Percentiles rank a stretch among this genome's conserved stretches.
Evolutionary conservation across 2,888 invertebrate species (phyloP).

Genomic region (Leucania comma): DNA sequence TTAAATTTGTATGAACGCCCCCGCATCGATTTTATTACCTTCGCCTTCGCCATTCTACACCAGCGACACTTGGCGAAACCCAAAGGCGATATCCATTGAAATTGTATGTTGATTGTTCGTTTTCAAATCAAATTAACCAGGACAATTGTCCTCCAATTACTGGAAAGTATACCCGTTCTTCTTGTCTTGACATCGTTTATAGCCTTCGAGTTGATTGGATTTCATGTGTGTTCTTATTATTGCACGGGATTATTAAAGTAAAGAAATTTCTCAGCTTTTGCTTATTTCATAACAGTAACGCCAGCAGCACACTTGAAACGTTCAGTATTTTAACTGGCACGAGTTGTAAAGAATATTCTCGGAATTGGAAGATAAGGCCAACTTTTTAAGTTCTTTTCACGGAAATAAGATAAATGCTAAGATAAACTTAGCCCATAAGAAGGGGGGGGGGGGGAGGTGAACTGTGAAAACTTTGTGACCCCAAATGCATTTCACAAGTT

Average conservation of each 20-base stretch:
- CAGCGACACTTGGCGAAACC: constrained; percentile 58
- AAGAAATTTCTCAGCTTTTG: constrained; percentile 14
- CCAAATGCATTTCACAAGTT: constrained; percentile 60
- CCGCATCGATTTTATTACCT: constrained; percentile 79
- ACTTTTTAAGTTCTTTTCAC: constrained; percentile 81
- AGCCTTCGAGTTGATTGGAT: constrained; percentile 21
- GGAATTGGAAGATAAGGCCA: constrained; percentile 80
- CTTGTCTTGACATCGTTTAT: constrained; percentile 21
- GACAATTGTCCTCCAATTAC: constrained; percentile 23
- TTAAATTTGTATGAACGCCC: constrained; percentile 71
- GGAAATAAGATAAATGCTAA: constrained; percentile 85
- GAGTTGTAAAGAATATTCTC: constrained; percentile 73
- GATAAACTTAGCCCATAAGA: constrained; percentile 76
- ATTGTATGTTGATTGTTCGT: constrained; percentile 42
- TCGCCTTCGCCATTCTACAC: constrained; percentile 55
- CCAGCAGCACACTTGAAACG: constrained; percentile 45
- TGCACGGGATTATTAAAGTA: constrained; percentile 4
- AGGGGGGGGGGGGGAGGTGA: constrained; percentile 69
- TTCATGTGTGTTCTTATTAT: constrained; percentile 10
- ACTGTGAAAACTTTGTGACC: constrained; percentile 73
- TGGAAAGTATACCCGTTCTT: constrained; percentile 17
- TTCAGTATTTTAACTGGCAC: constrained; percentile 61
- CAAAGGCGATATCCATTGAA: constrained; percentile 46
- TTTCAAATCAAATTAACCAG: constrained; percentile 44
- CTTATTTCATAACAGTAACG: constrained; percentile 40